These are phyloP conservation scores for Drosophila robusta DNA, from an alignment of 2,888 invertebrate species.

Conservation along the genomic window DNA sequence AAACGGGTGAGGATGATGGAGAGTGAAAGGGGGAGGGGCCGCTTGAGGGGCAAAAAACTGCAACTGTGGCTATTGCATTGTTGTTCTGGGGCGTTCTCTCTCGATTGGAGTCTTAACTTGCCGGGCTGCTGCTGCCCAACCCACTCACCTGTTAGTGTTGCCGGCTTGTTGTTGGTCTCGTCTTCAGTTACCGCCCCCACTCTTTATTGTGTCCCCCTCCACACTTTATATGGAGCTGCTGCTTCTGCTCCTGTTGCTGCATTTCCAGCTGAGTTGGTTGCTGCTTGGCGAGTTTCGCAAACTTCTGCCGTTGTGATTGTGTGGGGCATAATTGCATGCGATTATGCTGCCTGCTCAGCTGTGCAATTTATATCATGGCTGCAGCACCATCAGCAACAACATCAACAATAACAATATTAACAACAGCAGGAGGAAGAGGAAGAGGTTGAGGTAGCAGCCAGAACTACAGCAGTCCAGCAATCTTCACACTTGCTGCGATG, in stretches of 20 bases:
- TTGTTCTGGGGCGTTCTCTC: constrained; percentile 27
- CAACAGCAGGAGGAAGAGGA: constrained; percentile 20
- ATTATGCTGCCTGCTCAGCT: constrained; percentile 85
- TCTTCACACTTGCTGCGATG: constrained; percentile 55
- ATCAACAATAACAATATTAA: constrained; percentile 32
- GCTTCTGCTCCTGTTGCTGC: constrained; percentile 41
- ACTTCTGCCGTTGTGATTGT: constrained; percentile 80
- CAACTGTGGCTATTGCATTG: constrained; percentile 59
- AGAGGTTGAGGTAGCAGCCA: constrained; percentile 13
- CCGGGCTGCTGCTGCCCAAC: constrained; percentile 34
- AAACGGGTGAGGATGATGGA: constrained; percentile 21
- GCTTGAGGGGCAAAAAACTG: constrained; percentile 29
- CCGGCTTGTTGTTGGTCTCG: constrained; percentile 60
- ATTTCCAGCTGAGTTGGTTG: constrained; percentile 72
- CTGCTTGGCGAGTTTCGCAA: constrained; percentile 64
- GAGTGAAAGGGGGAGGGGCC: not conserved
- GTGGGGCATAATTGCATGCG: constrained; percentile 85
- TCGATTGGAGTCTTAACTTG: constrained; percentile 32
- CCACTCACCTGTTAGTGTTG: constrained; percentile 75
- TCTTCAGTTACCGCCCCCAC: constrained; percentile 12
- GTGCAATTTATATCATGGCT: constrained; percentile 83
- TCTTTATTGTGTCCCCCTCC: not conserved
- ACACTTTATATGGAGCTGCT: constrained; percentile 5
- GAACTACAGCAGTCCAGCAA: constrained; percentile 36
- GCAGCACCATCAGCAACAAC: constrained; percentile 28